Base-by-base conservation (phyloP, 2,113 vertebrate genomes). In the Vidua chalybeata region DNA sequence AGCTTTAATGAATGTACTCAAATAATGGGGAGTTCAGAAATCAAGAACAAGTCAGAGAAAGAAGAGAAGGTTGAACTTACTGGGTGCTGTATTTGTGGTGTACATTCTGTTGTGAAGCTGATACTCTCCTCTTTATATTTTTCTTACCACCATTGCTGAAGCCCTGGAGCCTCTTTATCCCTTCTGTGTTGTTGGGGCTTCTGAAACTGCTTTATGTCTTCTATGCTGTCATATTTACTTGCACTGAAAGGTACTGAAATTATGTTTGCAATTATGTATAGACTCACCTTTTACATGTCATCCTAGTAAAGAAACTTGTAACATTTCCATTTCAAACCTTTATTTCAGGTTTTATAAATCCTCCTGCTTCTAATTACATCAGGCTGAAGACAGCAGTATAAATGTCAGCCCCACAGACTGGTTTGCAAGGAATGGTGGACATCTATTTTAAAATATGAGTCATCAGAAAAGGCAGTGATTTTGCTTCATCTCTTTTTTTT, bases 341-440 rank as follows among this genome's bases (percentile, higher is more conserved):
- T 78, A 69, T 86, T 94, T 86, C 76, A 93, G 63, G 37, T 67
- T 95, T 86, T 94, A 80, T 78, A 82, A 90, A 82, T 82, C 45
- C 49, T 77, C 27, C 54, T 46, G 54, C 49, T 90, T 92, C 69
- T 93, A 94, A 92, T 95, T 93, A 75, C 7, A 19, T 46, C 55
- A 93, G 33, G 31, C 55, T 63, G 79, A 88, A 94, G 64, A 87
- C 61, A 71, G n/a, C 26, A 67, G 28, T 75, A 56, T 72, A 88
- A 86, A 81, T 67, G 72, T 86, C 86, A 90, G 63, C 48, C 62
- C 48, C 54, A 45, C 54, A 93, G 75, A 66, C 30, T 89, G 82
- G 88, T 90, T 91, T 95, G 74, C 49, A 69, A 54, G 48, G 15
- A 90, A 73, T 11, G 23, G 43, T 58, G 59, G 52, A 28, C 1